Evolutionary conservation across 1,140 invertebrate genomes (phyloP), one percentile per base, ranked within the genome.

Genomic region (Drosophila aff.): DNA sequence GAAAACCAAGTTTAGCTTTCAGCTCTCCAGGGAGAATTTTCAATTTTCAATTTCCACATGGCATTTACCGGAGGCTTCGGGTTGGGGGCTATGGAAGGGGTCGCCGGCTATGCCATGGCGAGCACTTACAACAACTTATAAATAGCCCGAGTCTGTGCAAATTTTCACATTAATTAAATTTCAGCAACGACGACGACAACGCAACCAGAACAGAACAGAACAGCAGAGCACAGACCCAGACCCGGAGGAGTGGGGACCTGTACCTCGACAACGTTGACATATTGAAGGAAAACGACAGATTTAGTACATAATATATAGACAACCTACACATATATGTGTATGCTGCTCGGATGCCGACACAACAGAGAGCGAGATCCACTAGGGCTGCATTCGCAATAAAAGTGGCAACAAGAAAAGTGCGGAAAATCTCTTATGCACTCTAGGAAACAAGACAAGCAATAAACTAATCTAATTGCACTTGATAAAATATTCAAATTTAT

Each of bases 151-250:
- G 87, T 91, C 87, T 91, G 83, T 91, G 87, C 87, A 91, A 91
- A 91, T 91, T 91, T 91, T 91, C 87, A 91, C 87, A 91, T 91
- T 91, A 91, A 91, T 91, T 89, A 90, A 89, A 89, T 90, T 89
- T 89, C 77, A 84, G 84, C 77, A 57, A 81, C 85, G 67, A 73
- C 67, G 64, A 81, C 80, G 64, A 74, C 68, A 81, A 77, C 73
- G 68, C 76, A 76, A 65, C 50, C 65, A 69, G 41, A 67, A 62
- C 52, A 71, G 53, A 52, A 38, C 46, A 73, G 53, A 49, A 38
- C 63, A 80, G 59, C 36, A 38, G 3, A 7, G 41, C 16, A 41
- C 69, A 40, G 59, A 59, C 40, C 46, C 57, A 18, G 65, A 44
- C 36, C 21, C 9, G 21, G 53, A 9, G 52, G 18, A 10, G 6